phyloP scores from a whole-genome alignment of 2,113 vertebrate genomes.

The Castor canadensis region DNA sequence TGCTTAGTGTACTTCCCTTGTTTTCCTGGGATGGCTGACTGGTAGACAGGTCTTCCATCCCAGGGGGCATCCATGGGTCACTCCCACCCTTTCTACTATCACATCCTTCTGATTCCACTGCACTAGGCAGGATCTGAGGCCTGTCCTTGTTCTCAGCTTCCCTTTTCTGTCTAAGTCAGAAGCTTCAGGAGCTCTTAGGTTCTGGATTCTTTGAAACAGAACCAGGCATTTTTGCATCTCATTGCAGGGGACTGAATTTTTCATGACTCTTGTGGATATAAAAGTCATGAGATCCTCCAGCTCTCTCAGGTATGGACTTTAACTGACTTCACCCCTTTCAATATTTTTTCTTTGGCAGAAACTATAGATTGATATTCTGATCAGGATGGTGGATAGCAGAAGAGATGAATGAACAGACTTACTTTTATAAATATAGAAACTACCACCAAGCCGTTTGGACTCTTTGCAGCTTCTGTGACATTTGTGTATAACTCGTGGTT shows the following conservation, averaged over 20 bases:
- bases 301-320: neutral
- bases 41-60: neutral
- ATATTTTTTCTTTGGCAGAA: neutral
- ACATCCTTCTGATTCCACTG: neutral
- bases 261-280: neutral
- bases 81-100: neutral
- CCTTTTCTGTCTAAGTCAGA: neutral
- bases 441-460: constrained; percentile 97
- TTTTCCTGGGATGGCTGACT: neutral
- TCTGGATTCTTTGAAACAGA: neutral
- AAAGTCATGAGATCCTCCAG: neutral
- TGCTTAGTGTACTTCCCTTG: neutral
- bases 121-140: neutral
- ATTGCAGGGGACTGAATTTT: neutral
- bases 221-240: neutral
- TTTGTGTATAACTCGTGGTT: constrained; percentile 99
- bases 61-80: neutral
- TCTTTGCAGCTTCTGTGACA: constrained; percentile 97
- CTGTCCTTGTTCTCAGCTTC: neutral
- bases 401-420: constrained; percentile 77
- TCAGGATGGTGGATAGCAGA: neutral
- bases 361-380: neutral
- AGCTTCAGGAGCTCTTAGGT: neutral
- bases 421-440: constrained; percentile 99
- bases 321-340: neutral